Evolutionary conservation across 2,797 vertebrate species (phyloP).

Genomic region (Crenuchus spilurus): DNA sequence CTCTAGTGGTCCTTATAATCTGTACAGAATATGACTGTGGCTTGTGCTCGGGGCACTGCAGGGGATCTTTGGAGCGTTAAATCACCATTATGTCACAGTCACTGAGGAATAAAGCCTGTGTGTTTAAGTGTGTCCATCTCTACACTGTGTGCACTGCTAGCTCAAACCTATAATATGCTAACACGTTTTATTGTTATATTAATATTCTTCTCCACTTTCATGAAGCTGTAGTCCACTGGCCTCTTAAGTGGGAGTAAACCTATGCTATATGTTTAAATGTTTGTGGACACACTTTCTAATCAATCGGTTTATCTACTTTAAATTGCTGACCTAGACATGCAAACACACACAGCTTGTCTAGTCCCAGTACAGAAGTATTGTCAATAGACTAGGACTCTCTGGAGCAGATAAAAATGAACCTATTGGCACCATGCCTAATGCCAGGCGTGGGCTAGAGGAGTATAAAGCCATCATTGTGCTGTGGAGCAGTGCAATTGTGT

Average conservation of each 20-base stretch:
- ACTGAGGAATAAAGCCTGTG: neutral
- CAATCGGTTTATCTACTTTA: too few relatives aligned
- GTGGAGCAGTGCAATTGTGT: too few relatives aligned
- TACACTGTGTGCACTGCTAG: neutral
- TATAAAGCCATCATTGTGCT: too few relatives aligned
- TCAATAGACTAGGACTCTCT: too few relatives aligned
- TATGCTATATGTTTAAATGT: too few relatives aligned
- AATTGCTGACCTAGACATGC: too few relatives aligned
- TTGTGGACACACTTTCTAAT: too few relatives aligned
- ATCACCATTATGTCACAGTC: neutral
- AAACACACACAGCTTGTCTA: too few relatives aligned
- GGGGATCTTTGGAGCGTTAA: neutral
- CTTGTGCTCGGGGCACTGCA: neutral
- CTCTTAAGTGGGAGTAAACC: neutral
- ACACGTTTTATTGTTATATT: neutral
- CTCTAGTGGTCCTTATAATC: slow-evolving; percentile 46
- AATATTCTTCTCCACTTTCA: neutral
- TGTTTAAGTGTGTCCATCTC: neutral
- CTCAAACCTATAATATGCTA: neutral
- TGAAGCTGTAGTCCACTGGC: neutral
- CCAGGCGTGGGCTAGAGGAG: too few relatives aligned
- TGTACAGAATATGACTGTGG: neutral
- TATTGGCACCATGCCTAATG: too few relatives aligned
- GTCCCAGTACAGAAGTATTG: too few relatives aligned
- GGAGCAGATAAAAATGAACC: too few relatives aligned